Percentiles rank a stretch among this genome's conserved stretches.
phyloP scores from a whole-genome alignment of 2,888 invertebrate species.

The Sphaerophoria taeniata region DNA sequence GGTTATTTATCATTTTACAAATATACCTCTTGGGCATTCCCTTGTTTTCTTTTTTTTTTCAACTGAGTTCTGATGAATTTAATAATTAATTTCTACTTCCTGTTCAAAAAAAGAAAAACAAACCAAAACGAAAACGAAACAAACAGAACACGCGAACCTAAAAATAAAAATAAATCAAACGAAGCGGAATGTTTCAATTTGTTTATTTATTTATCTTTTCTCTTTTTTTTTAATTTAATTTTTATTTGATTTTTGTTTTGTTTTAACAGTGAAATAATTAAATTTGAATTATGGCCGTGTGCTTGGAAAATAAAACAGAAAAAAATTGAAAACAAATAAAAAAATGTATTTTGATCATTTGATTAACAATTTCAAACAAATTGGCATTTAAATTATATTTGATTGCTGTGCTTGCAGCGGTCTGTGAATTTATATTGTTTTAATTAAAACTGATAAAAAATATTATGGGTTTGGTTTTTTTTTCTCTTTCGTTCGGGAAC shows the following conservation, averaged over 20 bases:
- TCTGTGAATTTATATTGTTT: conserved; percentile 43
- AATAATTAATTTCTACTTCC: conserved; percentile 65
- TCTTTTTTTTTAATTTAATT: conserved; percentile 19
- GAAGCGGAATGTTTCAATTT: conserved; percentile 38
- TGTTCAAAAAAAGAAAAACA: not conserved
- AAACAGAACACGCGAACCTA: not conserved
- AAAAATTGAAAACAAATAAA: conserved; percentile 39
- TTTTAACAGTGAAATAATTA: conserved; percentile 50
- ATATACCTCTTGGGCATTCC: not conserved
- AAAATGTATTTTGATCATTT: conserved; percentile 66
- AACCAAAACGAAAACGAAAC: not conserved
- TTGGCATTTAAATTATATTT: conserved; percentile 65
- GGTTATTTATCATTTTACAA: conserved; percentile 59
- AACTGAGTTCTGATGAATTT: conserved; percentile 56
- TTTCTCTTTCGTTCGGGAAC: not conserved
- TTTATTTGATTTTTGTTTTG: conserved; percentile 32
- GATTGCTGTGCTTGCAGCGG: conserved; percentile 44
- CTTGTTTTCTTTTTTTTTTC: no score
- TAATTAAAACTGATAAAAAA: conserved; percentile 55
- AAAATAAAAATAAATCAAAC: conserved; percentile 41
- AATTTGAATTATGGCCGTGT: conserved; percentile 63
- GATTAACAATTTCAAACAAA: conserved; percentile 71
- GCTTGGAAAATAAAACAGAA: conserved; percentile 31
- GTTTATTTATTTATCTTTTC: conserved; percentile 35
- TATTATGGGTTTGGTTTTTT: conserved; percentile 17